Percentiles rank a stretch among this genome's conserved stretches.
Evolutionary conservation across 1,140 invertebrate species (phyloP).

Genomic region (Myzus persicae): DNA sequence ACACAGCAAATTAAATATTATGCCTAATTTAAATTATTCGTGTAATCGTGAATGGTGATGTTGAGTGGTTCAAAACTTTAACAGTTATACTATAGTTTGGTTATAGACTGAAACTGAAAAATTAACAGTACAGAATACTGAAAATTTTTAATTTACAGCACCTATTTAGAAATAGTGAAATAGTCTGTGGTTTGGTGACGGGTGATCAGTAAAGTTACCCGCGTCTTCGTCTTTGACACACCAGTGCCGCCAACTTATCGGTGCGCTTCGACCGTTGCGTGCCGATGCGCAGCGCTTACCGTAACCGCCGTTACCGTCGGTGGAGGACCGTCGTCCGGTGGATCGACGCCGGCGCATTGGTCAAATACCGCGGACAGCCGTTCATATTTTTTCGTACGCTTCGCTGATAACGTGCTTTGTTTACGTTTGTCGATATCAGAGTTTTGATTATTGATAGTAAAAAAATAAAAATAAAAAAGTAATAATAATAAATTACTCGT

Average conservation of each 20-base stretch:
- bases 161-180: no score
- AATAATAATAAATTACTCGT: constrained; percentile 32
- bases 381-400: neutral
- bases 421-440: constrained; percentile 49
- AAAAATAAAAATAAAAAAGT: constrained; percentile 52
- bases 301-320: neutral
- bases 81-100: no score
- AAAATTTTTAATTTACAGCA: no score
- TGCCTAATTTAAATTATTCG: no score
- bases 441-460: constrained; percentile 40
- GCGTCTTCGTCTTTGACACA: neutral
- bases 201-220: neutral
- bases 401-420: constrained; percentile 50
- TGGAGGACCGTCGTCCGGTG: neutral
- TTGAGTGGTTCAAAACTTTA: no score
- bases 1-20: no score
- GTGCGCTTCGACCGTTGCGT: no score
- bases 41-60: no score
- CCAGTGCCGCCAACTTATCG: neutral
- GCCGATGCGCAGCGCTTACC: neutral
- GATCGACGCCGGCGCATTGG: neutral
- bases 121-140: no score
- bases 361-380: neutral
- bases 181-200: no score
- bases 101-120: no score